Base-by-base conservation (phyloP, 2,113 vertebrate species). In the Trochalopteron elliotii region DNA sequence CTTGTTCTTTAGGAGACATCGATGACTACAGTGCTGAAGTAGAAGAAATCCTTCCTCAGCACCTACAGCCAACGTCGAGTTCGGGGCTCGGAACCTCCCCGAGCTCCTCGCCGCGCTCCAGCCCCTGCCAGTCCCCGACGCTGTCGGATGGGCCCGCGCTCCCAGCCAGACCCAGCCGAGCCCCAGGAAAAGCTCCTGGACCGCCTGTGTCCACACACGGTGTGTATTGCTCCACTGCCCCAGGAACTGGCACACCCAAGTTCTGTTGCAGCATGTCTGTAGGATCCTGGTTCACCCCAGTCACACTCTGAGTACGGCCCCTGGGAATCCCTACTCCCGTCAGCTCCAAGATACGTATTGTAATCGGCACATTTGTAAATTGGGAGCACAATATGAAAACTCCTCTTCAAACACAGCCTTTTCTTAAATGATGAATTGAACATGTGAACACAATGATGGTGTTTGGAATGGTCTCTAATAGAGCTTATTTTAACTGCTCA, bases 81-180 rank as follows among this genome's bases (percentile, higher is more conserved):
- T 98, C 97, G 9, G 98, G 98, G 61, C 97, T 98, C 7, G 98
- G 98, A 45, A 94, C 98, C 1, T 99, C 99, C 1, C 99, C 99
- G 5, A 91, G 98, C 71, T 98, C 99, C 12, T 99, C 99, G 5
- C 99, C 99, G 0, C 98, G 98, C 15, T 97, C 98, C 64, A 99
- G 99, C 90, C 99, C 99, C 59, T 99, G 99, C 96, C 98, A 98
- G 40, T 99, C 99, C 20, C 99, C 99, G 6, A 99, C 99, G 0
- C 97, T 99, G 7, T 96, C 98, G 9, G 99, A 99, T 12, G 98
- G 98, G 9, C 94, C 99, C 53, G 35, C 96, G 28, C 95, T 98
- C 27, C 98, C 98, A 1, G 47, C 63, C 27, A 98, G 99, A 60
- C 99, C 99, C 3, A 98, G 98, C 80, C 98, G 99, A 57, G 97